These are phyloP conservation scores for Drosophila takahashii DNA, from an alignment of 1,140 invertebrate genomes.

Conservation along the genomic window DNA sequence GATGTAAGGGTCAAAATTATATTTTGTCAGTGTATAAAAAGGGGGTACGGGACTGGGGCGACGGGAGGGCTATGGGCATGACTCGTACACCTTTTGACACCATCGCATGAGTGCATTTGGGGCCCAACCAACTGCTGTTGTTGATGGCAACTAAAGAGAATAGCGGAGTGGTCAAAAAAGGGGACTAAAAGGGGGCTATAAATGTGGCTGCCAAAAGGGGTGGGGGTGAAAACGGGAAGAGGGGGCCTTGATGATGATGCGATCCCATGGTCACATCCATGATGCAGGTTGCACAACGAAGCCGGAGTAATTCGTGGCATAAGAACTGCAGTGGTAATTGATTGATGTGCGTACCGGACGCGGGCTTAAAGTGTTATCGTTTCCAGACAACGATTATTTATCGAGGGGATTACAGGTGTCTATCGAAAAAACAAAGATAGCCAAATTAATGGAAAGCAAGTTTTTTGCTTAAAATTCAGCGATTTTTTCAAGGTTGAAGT, in stretches of 20 bases:
- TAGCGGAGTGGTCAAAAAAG: not conserved
- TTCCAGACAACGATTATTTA: slow-evolving; percentile 31
- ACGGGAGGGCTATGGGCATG: slow-evolving; percentile 35
- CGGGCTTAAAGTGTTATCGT: slow-evolving; percentile 22
- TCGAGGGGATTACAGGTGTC: slow-evolving; percentile 3
- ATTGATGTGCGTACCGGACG: slow-evolving; percentile 11
- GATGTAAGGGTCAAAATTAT: no score
- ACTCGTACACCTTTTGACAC: slow-evolving; percentile 71
- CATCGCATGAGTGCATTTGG: slow-evolving; percentile 57
- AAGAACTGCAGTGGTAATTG: slow-evolving; percentile 33
- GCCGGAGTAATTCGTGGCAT: slow-evolving; percentile 28
- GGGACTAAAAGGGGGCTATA: not conserved
- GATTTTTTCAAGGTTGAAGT: not conserved
- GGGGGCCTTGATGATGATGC: slow-evolving; percentile 7
- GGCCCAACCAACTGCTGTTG: slow-evolving; percentile 35
- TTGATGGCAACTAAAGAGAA: slow-evolving; percentile 27
- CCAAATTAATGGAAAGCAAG: not conserved
- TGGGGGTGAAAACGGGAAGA: not conserved
- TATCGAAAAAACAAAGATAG: not conserved
- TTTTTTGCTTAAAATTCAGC: not conserved
- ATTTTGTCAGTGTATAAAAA: not conserved
- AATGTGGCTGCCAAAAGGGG: slow-evolving; percentile 7
- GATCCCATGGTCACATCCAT: slow-evolving; percentile 17
- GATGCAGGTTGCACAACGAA: slow-evolving; percentile 25
- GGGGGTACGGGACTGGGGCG: no score